Base-by-base conservation (phyloP, 2,797 vertebrate genomes). In the Lepilemur septentrionalis region DNA sequence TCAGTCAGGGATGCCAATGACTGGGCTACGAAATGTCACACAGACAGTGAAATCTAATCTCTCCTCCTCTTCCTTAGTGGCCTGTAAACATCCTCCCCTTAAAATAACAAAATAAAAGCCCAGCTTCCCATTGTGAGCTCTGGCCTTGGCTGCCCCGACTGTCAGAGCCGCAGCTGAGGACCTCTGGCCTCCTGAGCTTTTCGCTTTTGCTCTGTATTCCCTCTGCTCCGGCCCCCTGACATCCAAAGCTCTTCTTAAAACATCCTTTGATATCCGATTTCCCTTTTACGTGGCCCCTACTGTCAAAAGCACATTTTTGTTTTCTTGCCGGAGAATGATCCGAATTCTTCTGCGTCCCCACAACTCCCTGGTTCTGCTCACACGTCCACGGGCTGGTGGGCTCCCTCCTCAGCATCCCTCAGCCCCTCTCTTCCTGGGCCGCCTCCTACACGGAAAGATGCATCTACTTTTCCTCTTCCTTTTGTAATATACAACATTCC, bases 161-260 rank as follows among this genome's bases (percentile, higher is more conserved):
- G 57, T 67, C 72, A 79, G 48, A 84, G 87, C 84, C n/a, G 3
- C 20, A 17, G 25, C 32, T 22, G 91, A 95, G 76, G 87, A 94
- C 96, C 93, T 78, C 76, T 78, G 90, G 63, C 88, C 96, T 78
- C 57, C 43, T 3, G 30, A 28, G 78, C 76, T 91, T 75, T 88
- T 35, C 0, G 61, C 43, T 65, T 86, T 83, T 84, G 92, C 46
- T 94, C 92, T 83, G 93, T n/a, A 35, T 12, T 89, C 91, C 91
- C 87, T 83, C 79, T 52, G 82, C 85, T 92, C 75, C 32, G 12
- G 43, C 57, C 91, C 48, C 41, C 79, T 46, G 93, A 91, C 83
- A 63, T 83, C 87, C 94, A 84, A 67, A 90, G 84, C 83, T 87
- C 93, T 87, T 96, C 63, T 78, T 81, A 85, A 93, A 94, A 94